A percentile compares a stretch with the other conserved stretches of the same genome.
Conservation (phyloP, 2,888 invertebrate genomes). For the Odontocolon sp. region DNA sequence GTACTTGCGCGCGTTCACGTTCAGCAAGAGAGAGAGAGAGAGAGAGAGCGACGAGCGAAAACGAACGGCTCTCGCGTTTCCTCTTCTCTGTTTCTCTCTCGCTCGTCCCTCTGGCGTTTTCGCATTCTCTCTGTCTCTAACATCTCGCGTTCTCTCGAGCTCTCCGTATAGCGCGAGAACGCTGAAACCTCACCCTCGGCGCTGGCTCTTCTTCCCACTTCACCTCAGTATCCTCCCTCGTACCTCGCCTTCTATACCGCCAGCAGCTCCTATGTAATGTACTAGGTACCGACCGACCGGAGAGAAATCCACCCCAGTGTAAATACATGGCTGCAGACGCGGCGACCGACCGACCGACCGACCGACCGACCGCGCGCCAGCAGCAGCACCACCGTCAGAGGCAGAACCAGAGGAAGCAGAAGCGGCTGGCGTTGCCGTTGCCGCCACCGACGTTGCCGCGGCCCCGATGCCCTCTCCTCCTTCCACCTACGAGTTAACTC, state of each 20-base stretch:
- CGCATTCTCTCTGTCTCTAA: constrained; percentile 37
- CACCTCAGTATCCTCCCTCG: constrained; percentile 36
- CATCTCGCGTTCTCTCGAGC: constrained; percentile 47
- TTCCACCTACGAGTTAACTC: constrained; percentile 70
- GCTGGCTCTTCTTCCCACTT: constrained; percentile 54
- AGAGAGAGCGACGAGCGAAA: constrained; percentile 39
- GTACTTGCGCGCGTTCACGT: constrained; percentile 54
- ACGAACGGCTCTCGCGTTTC: constrained; percentile 61
- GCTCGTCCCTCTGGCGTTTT: constrained; percentile 28
- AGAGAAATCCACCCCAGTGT: constrained; percentile 72
- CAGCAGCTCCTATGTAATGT: constrained; percentile 68
- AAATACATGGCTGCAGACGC: constrained; percentile 74
- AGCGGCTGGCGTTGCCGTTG: constrained; percentile 38
- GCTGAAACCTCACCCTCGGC: constrained; percentile 54
- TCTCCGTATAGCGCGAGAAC: constrained; percentile 35
- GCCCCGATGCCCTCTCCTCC: constrained; percentile 29
- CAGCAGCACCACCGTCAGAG: constrained; percentile 24
- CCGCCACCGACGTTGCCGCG: constrained; percentile 54
- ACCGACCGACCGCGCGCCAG: constrained; percentile 61
- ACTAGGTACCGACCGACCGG: constrained; percentile 67
- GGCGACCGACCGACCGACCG: constrained; percentile 64
- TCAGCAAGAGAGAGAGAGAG: constrained; percentile 50
- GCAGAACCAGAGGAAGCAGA: constrained; percentile 38
- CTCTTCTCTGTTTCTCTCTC: constrained; percentile 67
- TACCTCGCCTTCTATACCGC: constrained; percentile 40